These are phyloP conservation scores for Heteropelma amictum DNA, from an alignment of 2,888 invertebrate species.

Conservation along the genomic window DNA sequence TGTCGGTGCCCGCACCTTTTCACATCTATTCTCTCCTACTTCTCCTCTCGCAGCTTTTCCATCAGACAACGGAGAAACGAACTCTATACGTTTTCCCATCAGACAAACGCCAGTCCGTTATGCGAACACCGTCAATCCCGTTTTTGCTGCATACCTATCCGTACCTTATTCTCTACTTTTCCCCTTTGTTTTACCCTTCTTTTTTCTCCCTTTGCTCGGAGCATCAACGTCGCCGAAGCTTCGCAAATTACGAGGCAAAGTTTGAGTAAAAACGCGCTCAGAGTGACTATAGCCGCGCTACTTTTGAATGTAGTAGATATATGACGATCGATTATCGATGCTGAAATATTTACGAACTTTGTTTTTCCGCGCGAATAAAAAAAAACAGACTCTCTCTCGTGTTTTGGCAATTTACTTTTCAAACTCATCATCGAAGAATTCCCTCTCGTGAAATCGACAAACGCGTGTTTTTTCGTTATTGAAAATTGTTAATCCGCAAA, in stretches of 20 bases:
- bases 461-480: no score
- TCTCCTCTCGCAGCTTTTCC: conserved; percentile 5
- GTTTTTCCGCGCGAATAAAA: no score
- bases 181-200: conserved; percentile 12
- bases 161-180: conserved; percentile 28
- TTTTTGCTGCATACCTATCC: conserved; percentile 13
- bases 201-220: conserved; percentile 10
- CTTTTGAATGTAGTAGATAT: no score
- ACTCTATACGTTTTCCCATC: conserved; percentile 48
- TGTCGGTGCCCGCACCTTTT: conserved; percentile 19
- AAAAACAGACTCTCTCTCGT: no score
- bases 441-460: no score
- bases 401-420: no score
- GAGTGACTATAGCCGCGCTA: no score
- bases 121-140: conserved; percentile 11
- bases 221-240: conserved; percentile 23
- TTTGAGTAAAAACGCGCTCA: no score
- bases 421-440: no score
- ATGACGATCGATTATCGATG: neutral
- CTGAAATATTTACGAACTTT: neutral
- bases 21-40: conserved; percentile 14
- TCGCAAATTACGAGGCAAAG: conserved; percentile 2
- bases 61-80: conserved; percentile 46
- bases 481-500: no score
- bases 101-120: conserved; percentile 47